A percentile compares a stretch with the other conserved stretches of the same genome.
Conservation (phyloP, 1,140 invertebrate species). For the Aphaenogaster floridana region DNA sequence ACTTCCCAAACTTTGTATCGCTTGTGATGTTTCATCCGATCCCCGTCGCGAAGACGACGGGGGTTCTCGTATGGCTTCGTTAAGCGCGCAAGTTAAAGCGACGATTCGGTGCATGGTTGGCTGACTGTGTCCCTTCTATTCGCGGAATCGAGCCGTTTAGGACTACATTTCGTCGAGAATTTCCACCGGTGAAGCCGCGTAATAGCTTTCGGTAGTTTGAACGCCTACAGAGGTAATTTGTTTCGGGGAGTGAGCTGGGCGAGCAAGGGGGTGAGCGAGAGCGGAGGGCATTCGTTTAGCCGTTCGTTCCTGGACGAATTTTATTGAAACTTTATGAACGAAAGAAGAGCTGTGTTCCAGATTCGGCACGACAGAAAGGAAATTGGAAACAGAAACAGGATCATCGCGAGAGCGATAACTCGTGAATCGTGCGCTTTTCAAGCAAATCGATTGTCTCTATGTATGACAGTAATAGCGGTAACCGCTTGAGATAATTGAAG, state of each 20-base stretch:
- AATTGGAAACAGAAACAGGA: constrained; percentile 59
- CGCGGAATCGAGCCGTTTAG: constrained; percentile 60
- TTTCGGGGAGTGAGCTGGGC: constrained; percentile 32
- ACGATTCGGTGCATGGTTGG: constrained; percentile 21
- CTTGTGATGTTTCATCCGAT: constrained; percentile 12
- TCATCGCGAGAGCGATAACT: constrained; percentile 33
- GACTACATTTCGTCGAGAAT: constrained; percentile 60
- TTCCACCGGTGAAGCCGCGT: constrained; percentile 60
- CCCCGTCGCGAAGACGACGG: not conserved
- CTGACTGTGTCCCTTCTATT: constrained; percentile 31
- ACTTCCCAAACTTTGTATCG: not conserved
- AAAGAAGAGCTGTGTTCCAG: constrained; percentile 52
- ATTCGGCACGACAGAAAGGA: constrained; percentile 40
- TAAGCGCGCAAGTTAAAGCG: constrained; percentile 36
- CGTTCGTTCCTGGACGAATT: constrained; percentile 49
- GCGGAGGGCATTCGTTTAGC: constrained; percentile 36
- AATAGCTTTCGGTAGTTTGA: constrained; percentile 70
- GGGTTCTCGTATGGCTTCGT: constrained; percentile 17
- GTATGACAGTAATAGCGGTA: not conserved
- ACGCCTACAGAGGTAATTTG: constrained; percentile 63
- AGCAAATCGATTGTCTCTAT: constrained; percentile 39
- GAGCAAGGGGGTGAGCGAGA: not conserved
- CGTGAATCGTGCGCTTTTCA: constrained; percentile 31
- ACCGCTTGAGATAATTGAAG: constrained; percentile 33
- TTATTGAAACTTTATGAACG: constrained; percentile 62